Evolutionary conservation across 2,113 vertebrate species (phyloP), one percentile per base, ranked within the genome.

Genomic region (Serranochromis macrocephalus): DNA sequence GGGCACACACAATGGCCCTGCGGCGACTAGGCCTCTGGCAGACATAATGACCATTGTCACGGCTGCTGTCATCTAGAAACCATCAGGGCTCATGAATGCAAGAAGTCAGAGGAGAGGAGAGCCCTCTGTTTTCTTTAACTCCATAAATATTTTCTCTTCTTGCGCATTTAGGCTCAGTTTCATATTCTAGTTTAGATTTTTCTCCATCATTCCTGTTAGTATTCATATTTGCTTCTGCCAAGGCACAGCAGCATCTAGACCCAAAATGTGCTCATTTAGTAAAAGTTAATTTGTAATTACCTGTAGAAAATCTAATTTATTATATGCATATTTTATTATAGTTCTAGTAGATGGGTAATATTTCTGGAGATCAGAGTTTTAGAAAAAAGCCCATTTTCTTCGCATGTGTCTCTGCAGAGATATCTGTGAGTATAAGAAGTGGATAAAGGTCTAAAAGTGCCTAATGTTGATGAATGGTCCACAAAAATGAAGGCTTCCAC

Each of bases 21-120:
- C 86, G 3, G 38, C 89, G 94, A 94, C 92, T 87, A 38, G 91
- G 92, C 92, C 95, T 93, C 87, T 42, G 51, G 92, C 91, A 92
- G 94, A 96, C 93, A 95, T 94, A 96, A 95, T 94, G 94, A 95
- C 86, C 92, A 94, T 94, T 96, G 95, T 95, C 88, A 87, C 75
- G 85, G 91, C 86, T 85, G 92, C 87, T 90, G 95, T 93, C 95
- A 91, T 84, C 81, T 42, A 89, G 87, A 89, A 94, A 94, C 91
- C 92, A 87, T 93, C 85, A 88, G 91, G 93, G 66, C 79, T 87
- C 79, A 87, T 88, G 93, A 94, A 88, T 93, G 71, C 85, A 36
- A 51, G 33, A 71, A 82, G 78, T 55, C n/a, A 17, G 31, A 45
- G 75, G 33, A 66, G 36, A 13, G 36, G 6, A 2, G 8, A 45